Evolutionary conservation across 2,888 invertebrate species (phyloP).

Genomic region (Temnothorax rugatulus): DNA sequence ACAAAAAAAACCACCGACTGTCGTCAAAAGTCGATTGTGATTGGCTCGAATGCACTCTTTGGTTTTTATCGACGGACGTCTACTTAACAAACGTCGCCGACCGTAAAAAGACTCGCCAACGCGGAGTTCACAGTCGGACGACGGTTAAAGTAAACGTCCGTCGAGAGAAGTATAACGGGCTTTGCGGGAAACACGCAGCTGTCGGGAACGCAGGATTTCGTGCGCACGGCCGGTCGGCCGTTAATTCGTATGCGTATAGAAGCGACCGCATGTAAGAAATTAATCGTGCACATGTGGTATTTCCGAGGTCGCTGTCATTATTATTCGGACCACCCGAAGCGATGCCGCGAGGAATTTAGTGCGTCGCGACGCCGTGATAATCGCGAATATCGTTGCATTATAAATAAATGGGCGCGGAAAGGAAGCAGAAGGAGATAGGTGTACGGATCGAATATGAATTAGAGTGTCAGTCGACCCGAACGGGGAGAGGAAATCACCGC

Average conservation of each 20-base stretch:
- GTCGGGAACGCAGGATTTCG: slow-evolving; percentile 27
- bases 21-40: slow-evolving; percentile 49
- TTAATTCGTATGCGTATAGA: slow-evolving; percentile 6
- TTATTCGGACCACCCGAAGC: slow-evolving; percentile 52
- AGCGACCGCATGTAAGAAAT: slow-evolving; percentile 38
- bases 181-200: slow-evolving; percentile 35
- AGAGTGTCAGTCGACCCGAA: background rate
- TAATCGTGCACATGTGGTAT: slow-evolving; percentile 40
- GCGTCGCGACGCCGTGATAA: slow-evolving; percentile 14
- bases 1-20: slow-evolving; percentile 41
- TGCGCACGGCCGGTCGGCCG: background rate
- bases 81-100: slow-evolving; percentile 27
- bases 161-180: background rate
- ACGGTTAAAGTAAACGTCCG: slow-evolving; percentile 25
- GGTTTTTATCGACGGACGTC: slow-evolving; percentile 21
- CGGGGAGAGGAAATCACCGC: background rate
- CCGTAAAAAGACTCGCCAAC: slow-evolving; percentile 10
- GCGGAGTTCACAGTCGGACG: slow-evolving; percentile 24
- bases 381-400: slow-evolving; percentile 18
- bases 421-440: background rate
- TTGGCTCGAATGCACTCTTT: slow-evolving; percentile 8
- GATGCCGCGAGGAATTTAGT: slow-evolving; percentile 25
- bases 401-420: background rate
- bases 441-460: slow-evolving; percentile 21
- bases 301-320: slow-evolving; percentile 43